Percentiles rank a stretch among this genome's conserved stretches.
Conservation (phyloP, 2,113 vertebrate species). For the Tinamus guttatus region DNA sequence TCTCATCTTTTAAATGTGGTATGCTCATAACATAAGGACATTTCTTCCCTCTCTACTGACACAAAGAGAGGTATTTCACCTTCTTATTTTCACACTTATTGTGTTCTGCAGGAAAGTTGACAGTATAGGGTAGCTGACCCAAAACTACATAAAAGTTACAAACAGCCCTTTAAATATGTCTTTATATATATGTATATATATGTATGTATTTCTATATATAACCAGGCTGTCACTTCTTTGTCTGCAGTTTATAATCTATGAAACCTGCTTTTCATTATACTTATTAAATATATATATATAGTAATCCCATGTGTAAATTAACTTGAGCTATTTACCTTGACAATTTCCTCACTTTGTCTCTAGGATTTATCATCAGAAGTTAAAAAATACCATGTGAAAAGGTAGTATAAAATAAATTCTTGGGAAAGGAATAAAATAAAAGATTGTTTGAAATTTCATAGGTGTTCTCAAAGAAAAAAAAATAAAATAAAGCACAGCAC, state of each 20-base stretch:
- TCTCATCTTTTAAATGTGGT: not conserved
- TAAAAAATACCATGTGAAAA: not conserved
- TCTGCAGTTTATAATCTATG: not conserved
- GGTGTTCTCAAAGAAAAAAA: not conserved
- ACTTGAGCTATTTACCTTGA: not conserved
- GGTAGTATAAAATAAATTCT: not conserved
- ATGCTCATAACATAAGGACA: not conserved
- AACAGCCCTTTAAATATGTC: not conserved
- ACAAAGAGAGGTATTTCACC: not conserved
- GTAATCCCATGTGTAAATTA: not conserved
- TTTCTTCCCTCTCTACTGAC: not conserved
- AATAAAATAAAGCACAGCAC: not conserved
- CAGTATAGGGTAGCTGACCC: not conserved
- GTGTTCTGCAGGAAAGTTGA: not conserved
- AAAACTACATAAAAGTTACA: not conserved
- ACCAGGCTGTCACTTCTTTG: not conserved
- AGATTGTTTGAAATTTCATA: not conserved
- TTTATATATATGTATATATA: no score
- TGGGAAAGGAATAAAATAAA: not conserved
- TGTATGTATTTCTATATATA: no score
- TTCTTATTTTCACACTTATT: not conserved
- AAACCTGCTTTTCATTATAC: not conserved
- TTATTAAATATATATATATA: not conserved
- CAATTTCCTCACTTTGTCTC: not conserved
- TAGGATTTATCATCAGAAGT: not conserved